These are phyloP conservation scores for Crossaster papposus DNA, from an alignment of 53 echinoderm and acorn worm genomes.

Conservation along the genomic window DNA sequence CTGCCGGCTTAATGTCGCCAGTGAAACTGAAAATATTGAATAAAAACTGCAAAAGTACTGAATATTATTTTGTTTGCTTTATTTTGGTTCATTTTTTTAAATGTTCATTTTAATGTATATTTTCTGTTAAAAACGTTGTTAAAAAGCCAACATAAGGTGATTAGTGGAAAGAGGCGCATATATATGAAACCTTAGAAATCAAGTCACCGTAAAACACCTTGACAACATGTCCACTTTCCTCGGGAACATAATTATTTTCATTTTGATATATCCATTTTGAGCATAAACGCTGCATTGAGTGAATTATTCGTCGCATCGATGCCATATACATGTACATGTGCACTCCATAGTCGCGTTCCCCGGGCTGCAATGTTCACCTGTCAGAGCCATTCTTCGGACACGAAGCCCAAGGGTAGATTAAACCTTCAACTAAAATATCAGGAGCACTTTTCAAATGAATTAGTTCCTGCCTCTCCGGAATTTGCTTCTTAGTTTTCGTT, in stretches of 20 bases:
- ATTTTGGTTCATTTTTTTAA: no score
- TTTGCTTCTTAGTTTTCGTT: neutral
- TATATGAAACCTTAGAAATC: no score
- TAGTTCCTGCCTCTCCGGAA: constrained; percentile 10
- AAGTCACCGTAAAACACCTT: neutral
- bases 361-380: neutral
- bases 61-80: no score
- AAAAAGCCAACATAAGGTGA: no score
- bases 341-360: neutral
- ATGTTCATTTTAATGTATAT: no score
- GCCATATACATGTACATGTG: no score
- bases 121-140: no score
- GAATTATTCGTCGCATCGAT: neutral
- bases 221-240: neutral
- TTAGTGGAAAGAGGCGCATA: no score
- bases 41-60: no score
- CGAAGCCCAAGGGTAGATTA: constrained; percentile 15
- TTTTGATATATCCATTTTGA: neutral
- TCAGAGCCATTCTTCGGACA: neutral
- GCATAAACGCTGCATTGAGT: neutral
- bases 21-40: no score
- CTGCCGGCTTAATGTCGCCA: neutral
- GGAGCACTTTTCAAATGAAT: neutral
- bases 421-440: neutral
- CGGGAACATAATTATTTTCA: neutral